phyloP scores from a whole-genome alignment of 2,797 vertebrate genomes.

The Austrolebias charrua region DNA sequence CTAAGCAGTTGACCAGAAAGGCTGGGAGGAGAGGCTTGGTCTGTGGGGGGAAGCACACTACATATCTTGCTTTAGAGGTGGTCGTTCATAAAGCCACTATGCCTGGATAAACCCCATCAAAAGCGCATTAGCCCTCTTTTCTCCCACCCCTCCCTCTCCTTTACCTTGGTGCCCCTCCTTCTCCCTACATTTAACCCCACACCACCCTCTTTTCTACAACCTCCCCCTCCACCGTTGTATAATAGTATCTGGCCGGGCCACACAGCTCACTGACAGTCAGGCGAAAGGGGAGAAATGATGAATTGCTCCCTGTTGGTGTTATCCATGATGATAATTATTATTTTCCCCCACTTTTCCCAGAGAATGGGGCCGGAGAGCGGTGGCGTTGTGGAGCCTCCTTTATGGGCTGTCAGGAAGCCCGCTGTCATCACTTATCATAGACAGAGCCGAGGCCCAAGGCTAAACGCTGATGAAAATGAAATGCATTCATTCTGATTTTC shows the following conservation, averaged over 20 bases:
- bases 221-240: constrained; percentile 82
- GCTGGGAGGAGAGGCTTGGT: constrained; percentile 16
- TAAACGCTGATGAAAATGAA: constrained; percentile 74
- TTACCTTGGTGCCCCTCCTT: constrained; percentile 61
- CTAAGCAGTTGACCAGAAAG: constrained; percentile 15
- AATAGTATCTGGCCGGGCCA: constrained; percentile 94
- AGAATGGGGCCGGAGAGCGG: constrained; percentile 52
- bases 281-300: constrained; percentile 87
- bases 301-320: constrained; percentile 94
- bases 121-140: constrained; percentile 91
- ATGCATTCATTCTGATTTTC: constrained; percentile 60
- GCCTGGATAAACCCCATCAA: constrained; percentile 98
- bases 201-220: not conserved
- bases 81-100: constrained; percentile 88
- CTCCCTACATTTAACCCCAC: constrained; percentile 22
- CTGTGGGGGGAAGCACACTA: constrained; percentile 45
- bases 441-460: constrained; percentile 65
- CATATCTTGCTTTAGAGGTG: constrained; percentile 74
- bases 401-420: constrained; percentile 66
- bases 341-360: constrained; percentile 78
- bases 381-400: constrained; percentile 70
- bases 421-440: constrained; percentile 73
- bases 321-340: constrained; percentile 95
- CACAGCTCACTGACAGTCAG: constrained; percentile 86
- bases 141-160: constrained; percentile 32